These are phyloP conservation scores for Ectemnius cavifrons DNA, from an alignment of 2,888 invertebrate species.

Conservation along the genomic window DNA sequence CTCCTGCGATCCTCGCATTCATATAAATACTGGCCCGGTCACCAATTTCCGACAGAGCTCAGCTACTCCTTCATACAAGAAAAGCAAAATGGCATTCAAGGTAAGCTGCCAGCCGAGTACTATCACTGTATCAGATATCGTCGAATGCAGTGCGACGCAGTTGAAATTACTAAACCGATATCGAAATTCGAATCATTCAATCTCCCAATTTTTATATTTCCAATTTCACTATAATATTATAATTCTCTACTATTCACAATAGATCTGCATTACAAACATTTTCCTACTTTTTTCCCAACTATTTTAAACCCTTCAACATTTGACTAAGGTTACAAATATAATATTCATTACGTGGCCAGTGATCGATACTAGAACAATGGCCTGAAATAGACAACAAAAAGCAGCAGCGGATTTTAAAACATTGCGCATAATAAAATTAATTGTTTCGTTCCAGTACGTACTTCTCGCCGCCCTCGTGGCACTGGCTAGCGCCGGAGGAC, in stretches of 20 bases:
- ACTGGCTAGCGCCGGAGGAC: constrained; percentile 61
- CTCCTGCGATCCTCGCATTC: constrained; percentile 40
- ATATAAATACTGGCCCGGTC: constrained; percentile 65
- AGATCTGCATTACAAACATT: too few relatives aligned
- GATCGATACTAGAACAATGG: too few relatives aligned
- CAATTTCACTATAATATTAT: not conserved
- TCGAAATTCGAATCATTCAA: not conserved
- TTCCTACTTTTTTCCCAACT: too few relatives aligned
- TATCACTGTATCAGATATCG: too few relatives aligned
- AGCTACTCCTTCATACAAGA: constrained; percentile 54
- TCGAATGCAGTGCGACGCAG: too few relatives aligned
- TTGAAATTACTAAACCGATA: too few relatives aligned
- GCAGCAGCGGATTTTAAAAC: too few relatives aligned
- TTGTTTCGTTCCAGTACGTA: constrained; percentile 53
- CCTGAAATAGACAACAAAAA: too few relatives aligned
- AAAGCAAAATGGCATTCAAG: constrained; percentile 68
- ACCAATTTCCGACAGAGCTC: constrained; percentile 56
- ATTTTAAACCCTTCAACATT: too few relatives aligned
- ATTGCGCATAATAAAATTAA: not conserved
- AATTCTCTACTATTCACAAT: not conserved
- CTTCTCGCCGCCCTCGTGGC: constrained; percentile 63
- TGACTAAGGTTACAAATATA: too few relatives aligned
- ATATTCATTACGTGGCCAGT: too few relatives aligned
- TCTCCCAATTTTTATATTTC: not conserved
- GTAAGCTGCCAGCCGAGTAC: constrained; percentile 52